Evolutionary conservation across 1,140 invertebrate genomes (phyloP).

Genomic region (Tenebrio molitor): DNA sequence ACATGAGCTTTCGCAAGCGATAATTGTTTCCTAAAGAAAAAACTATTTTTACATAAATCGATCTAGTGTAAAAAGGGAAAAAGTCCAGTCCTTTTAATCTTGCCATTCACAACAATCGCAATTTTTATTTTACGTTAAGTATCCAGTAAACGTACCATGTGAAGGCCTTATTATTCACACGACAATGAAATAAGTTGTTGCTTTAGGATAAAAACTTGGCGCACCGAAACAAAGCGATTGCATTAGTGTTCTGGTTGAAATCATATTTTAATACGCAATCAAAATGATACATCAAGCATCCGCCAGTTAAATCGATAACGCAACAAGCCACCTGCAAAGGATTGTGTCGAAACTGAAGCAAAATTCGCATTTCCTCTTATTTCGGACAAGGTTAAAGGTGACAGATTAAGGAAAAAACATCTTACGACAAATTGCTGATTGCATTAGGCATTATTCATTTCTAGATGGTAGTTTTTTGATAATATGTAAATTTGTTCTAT

Average conservation of each 20-base stretch:
- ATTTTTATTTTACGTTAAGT: conserved; percentile 38
- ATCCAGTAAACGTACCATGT: conserved; percentile 38
- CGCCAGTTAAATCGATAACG: too few relatives aligned
- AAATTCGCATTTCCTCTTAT: background rate
- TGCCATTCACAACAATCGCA: conserved; percentile 25
- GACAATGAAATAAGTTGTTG: conserved; percentile 14
- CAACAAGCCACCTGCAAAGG: too few relatives aligned
- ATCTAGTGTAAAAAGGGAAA: conserved; percentile 20
- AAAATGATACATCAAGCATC: too few relatives aligned
- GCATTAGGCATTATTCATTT: background rate
- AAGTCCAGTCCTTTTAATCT: conserved; percentile 22
- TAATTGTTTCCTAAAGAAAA: conserved; percentile 1
- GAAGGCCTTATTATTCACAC: conserved; percentile 45
- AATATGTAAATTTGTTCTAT: conserved; percentile 31
- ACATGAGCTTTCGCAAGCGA: conserved; percentile 7
- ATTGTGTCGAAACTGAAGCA: background rate
- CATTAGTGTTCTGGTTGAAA: conserved; percentile 21
- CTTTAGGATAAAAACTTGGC: conserved; percentile 20
- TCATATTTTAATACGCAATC: conserved; percentile 16
- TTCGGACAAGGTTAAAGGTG: conserved; percentile 8
- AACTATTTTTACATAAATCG: conserved; percentile 33
- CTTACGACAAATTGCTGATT: conserved; percentile 21
- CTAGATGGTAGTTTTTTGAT: conserved; percentile 18
- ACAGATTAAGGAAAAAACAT: background rate
- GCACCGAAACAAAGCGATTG: conserved; percentile 27